Percentiles rank a stretch among this genome's conserved stretches.
These are phyloP conservation scores for Orthosia gothica DNA, from an alignment of 2,888 invertebrate species.

Conservation along the genomic window DNA sequence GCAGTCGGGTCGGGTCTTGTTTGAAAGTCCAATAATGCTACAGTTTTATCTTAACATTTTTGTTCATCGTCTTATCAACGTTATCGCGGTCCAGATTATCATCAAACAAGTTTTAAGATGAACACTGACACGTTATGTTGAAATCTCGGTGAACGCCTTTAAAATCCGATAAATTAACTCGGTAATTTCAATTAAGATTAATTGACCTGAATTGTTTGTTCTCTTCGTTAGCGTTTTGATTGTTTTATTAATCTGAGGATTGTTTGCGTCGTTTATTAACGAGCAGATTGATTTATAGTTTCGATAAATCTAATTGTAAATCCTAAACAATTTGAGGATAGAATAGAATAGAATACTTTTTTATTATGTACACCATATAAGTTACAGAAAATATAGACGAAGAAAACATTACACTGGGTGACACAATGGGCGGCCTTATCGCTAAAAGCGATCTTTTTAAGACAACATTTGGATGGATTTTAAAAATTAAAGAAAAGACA, in stretches of 20 bases:
- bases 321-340: no score
- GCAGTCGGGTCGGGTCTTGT: neutral
- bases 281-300: conserved; percentile 23
- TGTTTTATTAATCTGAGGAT: conserved; percentile 51
- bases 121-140: conserved; percentile 42
- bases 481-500: no score
- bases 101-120: conserved; percentile 48
- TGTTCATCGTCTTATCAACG: conserved; percentile 31
- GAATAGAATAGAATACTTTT: no score
- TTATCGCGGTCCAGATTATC: conserved; percentile 59
- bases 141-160: conserved; percentile 53
- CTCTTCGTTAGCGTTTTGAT: conserved; percentile 38
- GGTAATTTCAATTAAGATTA: conserved; percentile 49
- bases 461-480: no score
- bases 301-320: neutral
- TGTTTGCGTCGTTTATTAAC: conserved; percentile 39
- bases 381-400: no score
- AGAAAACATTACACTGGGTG: no score
- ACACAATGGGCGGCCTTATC: no score
- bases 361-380: no score
- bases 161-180: conserved; percentile 52
- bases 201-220: conserved; percentile 51
- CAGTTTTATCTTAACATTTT: conserved; percentile 29
- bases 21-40: conserved; percentile 16
- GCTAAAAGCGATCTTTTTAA: no score